A percentile compares a stretch with the other conserved stretches of the same genome.
phyloP scores from a whole-genome alignment of 2,888 invertebrate species.

The Lepas anatifera region DNA sequence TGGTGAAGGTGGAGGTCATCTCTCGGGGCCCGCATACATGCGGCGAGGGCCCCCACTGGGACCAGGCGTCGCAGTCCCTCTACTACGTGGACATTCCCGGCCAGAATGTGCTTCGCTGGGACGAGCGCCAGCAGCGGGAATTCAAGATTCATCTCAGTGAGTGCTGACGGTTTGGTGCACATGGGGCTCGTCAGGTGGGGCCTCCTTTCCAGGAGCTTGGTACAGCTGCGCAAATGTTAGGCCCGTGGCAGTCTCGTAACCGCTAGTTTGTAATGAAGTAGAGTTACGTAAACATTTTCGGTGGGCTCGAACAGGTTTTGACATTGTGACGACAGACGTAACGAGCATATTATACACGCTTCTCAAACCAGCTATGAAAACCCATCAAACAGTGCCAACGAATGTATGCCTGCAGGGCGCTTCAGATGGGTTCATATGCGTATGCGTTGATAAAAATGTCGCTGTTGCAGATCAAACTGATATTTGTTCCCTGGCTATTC shows the following conservation, averaged over 20 bases:
- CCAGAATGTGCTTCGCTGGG: conserved; percentile 41
- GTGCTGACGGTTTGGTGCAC: neutral
- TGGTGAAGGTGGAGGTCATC: neutral
- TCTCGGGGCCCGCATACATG: neutral
- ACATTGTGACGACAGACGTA: too few species aligned
- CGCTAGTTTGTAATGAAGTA: too few species aligned
- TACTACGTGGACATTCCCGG: conserved; percentile 54
- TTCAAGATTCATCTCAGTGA: neutral
- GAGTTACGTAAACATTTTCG: too few species aligned
- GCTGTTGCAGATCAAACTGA: neutral
- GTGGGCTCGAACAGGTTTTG: too few species aligned
- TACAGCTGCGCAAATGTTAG: too few species aligned
- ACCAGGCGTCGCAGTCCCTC: conserved; percentile 43
- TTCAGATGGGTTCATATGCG: too few species aligned
- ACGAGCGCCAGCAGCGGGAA: conserved; percentile 16
- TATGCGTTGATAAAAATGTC: neutral
- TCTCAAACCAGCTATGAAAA: too few species aligned
- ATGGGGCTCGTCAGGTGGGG: neutral
- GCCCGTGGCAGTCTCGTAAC: too few species aligned
- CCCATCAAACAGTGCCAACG: neutral
- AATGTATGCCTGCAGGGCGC: too few species aligned
- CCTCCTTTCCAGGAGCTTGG: too few species aligned
- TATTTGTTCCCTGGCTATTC: neutral
- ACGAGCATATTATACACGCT: too few species aligned
- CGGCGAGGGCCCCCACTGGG: conserved; percentile 63